Percentiles rank a stretch among this genome's conserved stretches.
phyloP scores from a whole-genome alignment of 2,113 vertebrate species.

The Psammodynastes pulverulentus region DNA sequence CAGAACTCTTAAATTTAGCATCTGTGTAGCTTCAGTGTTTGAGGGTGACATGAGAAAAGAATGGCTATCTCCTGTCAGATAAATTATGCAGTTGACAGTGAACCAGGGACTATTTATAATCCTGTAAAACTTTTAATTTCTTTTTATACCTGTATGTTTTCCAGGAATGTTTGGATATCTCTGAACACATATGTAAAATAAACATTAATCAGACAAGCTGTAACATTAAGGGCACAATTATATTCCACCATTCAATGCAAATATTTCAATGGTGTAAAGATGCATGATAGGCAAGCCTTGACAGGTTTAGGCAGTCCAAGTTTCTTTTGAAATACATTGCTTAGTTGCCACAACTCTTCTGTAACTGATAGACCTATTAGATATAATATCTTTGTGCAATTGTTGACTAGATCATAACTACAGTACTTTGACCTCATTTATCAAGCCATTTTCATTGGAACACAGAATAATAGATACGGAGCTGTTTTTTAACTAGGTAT shows the following conservation, averaged over 20 bases:
- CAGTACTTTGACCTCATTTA: background rate
- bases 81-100: background rate
- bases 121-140: background rate
- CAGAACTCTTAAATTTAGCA: background rate
- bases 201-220: background rate
- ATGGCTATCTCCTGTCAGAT: background rate
- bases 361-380: background rate
- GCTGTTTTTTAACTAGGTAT: background rate
- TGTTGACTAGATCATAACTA: background rate
- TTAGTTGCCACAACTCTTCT: background rate
- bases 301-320: constrained; percentile 43
- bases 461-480: background rate
- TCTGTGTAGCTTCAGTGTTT: background rate
- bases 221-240: background rate
- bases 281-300: constrained; percentile 38
- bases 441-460: background rate
- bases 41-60: background rate
- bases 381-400: background rate
- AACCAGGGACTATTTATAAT: background rate
- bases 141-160: background rate
- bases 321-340: constrained; percentile 26
- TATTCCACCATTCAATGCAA: background rate
- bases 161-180: background rate
- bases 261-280: constrained; percentile 5
- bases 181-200: background rate